A percentile compares a stretch with the other conserved stretches of the same genome.
Evolutionary conservation across 2,888 invertebrate species (phyloP).

Genomic region (Rambutsinella grinnellia): DNA sequence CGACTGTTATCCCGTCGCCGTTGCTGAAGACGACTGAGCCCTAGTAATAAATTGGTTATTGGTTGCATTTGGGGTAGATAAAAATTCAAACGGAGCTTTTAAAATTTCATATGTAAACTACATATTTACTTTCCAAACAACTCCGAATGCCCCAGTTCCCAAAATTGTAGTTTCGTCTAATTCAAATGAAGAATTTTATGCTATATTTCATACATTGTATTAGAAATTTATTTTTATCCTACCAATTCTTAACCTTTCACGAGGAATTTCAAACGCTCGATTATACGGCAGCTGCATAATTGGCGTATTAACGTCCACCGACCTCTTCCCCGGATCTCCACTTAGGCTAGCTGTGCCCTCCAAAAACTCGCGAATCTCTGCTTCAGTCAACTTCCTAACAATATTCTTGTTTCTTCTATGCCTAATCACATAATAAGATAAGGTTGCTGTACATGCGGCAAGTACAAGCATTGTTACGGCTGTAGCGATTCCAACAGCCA

Average conservation of each 20-base stretch:
- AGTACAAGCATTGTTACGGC: neutral
- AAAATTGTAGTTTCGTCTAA: conserved; percentile 57
- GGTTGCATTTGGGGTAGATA: neutral
- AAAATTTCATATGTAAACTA: no score
- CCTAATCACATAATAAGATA: conserved; percentile 25
- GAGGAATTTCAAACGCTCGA: conserved; percentile 48
- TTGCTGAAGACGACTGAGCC: conserved; percentile 29
- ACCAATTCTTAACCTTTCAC: conserved; percentile 55
- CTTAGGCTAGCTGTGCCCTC: conserved; percentile 45
- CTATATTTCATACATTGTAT: neutral
- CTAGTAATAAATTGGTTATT: conserved; percentile 5
- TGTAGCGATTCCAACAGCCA: neutral
- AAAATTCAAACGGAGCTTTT: no score
- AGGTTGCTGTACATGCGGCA: neutral
- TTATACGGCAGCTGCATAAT: conserved; percentile 56
- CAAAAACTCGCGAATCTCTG: conserved; percentile 57
- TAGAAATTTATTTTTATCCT: neutral
- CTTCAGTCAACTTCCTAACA: conserved; percentile 51
- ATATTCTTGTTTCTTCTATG: conserved; percentile 37
- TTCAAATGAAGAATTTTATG: neutral
- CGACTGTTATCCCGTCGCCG: conserved; percentile 48
- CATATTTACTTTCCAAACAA: conserved; percentile 55
- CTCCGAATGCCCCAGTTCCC: conserved; percentile 57
- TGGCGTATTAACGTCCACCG: conserved; percentile 50
- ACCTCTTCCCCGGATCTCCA: conserved; percentile 13